These are phyloP conservation scores for Proctacanthus coquilletti DNA, from an alignment of 1,140 invertebrate genomes.

Conservation along the genomic window DNA sequence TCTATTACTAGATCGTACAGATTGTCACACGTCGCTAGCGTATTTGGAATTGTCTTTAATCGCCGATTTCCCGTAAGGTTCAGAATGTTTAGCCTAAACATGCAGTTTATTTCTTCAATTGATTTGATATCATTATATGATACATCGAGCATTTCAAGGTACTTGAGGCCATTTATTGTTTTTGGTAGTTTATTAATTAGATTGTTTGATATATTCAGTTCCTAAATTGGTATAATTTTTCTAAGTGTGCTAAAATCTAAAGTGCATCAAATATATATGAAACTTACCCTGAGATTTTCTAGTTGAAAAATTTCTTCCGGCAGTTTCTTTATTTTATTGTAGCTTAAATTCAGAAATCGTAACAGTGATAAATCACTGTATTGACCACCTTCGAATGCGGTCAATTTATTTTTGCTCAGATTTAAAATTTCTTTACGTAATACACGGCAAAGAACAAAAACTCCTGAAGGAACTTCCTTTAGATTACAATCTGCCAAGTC, in stretches of 20 bases:
- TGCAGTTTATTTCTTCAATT: conserved; percentile 42
- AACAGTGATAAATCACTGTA: conserved; percentile 47
- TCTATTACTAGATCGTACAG: conserved; percentile 43
- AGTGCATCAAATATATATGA: neutral
- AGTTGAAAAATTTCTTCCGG: conserved; percentile 44
- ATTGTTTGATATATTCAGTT: conserved; percentile 50
- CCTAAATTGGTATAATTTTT: conserved; percentile 30
- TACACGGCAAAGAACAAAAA: conserved; percentile 61
- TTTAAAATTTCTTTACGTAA: conserved; percentile 54
- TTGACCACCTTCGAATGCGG: conserved; percentile 51
- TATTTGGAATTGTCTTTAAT: conserved; percentile 32
- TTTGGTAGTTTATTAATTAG: conserved; percentile 46
- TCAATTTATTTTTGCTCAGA: conserved; percentile 49
- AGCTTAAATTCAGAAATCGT: conserved; percentile 51
- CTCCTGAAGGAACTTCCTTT: conserved; percentile 49
- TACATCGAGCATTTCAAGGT: conserved; percentile 48
- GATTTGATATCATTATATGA: conserved; percentile 41
- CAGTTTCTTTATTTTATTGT: conserved; percentile 48
- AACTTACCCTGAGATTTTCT: conserved; percentile 39
- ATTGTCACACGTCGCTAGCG: conserved; percentile 7
- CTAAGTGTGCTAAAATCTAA: too few relatives aligned
- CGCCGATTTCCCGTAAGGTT: conserved; percentile 40
- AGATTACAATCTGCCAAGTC: conserved; percentile 58
- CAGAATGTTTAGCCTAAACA: conserved; percentile 37
- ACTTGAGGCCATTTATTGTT: conserved; percentile 42